Base-by-base conservation (phyloP, 2,888 invertebrate species). In the Archips xylosteana region DNA sequence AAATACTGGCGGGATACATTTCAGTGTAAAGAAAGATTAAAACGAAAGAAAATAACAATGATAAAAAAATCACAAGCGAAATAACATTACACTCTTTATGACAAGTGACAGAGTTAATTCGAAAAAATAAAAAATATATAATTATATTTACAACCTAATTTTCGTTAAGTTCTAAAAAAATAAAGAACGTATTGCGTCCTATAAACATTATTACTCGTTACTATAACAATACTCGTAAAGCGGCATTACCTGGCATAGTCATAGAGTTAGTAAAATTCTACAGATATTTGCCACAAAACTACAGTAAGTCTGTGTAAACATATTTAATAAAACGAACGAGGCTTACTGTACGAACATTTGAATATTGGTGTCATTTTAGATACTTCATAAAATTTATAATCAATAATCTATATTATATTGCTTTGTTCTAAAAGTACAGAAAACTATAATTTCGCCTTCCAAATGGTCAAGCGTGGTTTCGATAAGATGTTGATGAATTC, bases 161-260 rank as follows among this genome's bases (percentile, higher is more conserved):
- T 66, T 15, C 15, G 51, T 51, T 49, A 45, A 32, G 9, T 36
- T 69, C 57, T 68, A 73, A 49, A 73, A 65, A 70, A 73, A 64
- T 64, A 61, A 66, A 49, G 57, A 65, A 13, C 39, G 49, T 39
- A 12, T 12, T 57, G 54, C 4, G 57, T 32, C 60, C 42, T 54
- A 71, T 10, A 45, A 61, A 66, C 10, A 32, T 42, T 12, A 13
- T 49, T 57, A 42, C 34, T 67, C 34, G 54, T 71, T 59, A 57
- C 3, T 59, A 57, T 68, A 73, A 57, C 73, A 42, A 68, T 68
- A 68, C 72, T 39, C 62, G 62, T 72, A 67, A 49, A 39, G 67
- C 72, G 62, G 62, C 62, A 51, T 69, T 39, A 62, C 47, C 23
- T 62, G 62, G 62, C 62, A 61, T 4, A 49, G 49, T 54, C 32